phyloP scores from a whole-genome alignment of 2,888 invertebrate species.

The Nasonia oneida region DNA sequence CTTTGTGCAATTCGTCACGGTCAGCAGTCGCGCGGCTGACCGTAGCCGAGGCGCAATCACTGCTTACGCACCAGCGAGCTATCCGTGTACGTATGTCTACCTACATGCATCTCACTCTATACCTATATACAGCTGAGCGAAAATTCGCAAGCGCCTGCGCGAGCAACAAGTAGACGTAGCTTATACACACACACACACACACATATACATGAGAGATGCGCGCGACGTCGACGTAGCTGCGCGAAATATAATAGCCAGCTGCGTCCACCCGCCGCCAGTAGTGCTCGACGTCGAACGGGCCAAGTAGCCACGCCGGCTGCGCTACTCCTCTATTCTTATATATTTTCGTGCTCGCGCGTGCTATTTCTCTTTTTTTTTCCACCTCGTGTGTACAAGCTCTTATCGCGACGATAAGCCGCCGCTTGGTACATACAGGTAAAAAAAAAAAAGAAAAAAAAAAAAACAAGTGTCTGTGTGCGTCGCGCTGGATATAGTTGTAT shows the following conservation, averaged over 20 bases:
- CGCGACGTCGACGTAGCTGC: slow-evolving; percentile 41
- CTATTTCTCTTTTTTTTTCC: not conserved
- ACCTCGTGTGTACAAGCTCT: no score
- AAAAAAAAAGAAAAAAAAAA: no score
- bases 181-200: not conserved
- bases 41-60: slow-evolving; percentile 54
- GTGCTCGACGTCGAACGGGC: slow-evolving; percentile 55
- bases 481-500: no score
- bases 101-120: not conserved
- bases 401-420: no score
- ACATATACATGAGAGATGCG: not conserved
- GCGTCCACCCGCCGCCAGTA: slow-evolving; percentile 37
- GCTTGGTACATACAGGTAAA: no score
- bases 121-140: not conserved
- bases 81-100: not conserved
- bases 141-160: slow-evolving; percentile 35
- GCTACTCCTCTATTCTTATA: not conserved
- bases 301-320: slow-evolving; percentile 30
- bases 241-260: slow-evolving; percentile 22
- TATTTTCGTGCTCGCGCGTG: not conserved
- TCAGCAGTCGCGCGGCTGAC: slow-evolving; percentile 45
- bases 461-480: not conserved
- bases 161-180: slow-evolving; percentile 46
- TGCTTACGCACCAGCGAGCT: slow-evolving; percentile 24
- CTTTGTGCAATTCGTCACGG: slow-evolving; percentile 48